Evolutionary conservation across 2,888 invertebrate genomes (phyloP).

Genomic region (Stomorhina lunata): DNA sequence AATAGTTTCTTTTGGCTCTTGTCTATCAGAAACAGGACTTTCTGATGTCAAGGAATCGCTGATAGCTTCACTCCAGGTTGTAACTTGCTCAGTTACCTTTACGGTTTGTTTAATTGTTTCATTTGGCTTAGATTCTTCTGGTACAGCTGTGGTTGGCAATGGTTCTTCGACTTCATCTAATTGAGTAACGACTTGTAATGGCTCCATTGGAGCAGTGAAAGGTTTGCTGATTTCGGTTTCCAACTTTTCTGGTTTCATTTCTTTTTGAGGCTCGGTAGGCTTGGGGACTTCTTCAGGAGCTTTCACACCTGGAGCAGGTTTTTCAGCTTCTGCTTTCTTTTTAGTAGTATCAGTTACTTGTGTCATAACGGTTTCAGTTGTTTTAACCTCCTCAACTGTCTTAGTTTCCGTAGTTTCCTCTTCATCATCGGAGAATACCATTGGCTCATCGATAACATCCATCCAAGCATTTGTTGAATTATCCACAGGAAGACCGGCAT

Average conservation of each 20-base stretch:
- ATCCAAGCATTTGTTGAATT: constrained; percentile 59
- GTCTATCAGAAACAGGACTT: neutral
- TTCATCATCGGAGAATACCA: constrained; percentile 71
- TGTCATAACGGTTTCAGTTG: neutral
- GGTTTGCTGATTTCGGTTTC: neutral
- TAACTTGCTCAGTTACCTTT: neutral
- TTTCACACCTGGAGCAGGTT: no score
- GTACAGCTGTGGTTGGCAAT: no score
- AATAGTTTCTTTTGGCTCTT: constrained; percentile 67
- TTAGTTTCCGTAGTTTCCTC: neutral
- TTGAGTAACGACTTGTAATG: neutral
- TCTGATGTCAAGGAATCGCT: neutral
- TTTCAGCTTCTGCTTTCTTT: neutral
- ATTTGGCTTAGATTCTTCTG: neutral
- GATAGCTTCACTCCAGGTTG: neutral
- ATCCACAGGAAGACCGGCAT: constrained; percentile 70
- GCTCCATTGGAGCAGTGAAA: neutral
- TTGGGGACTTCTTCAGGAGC: no score
- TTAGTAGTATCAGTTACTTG: neutral
- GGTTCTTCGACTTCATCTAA: neutral
- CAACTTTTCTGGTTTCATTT: neutral
- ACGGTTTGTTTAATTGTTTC: neutral
- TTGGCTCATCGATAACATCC: constrained; percentile 67
- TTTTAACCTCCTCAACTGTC: neutral
- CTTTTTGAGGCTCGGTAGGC: no score